Evolutionary conservation across 2,888 invertebrate genomes (phyloP), one percentile per base, ranked within the genome.

Genomic region (Dynastes maya): DNA sequence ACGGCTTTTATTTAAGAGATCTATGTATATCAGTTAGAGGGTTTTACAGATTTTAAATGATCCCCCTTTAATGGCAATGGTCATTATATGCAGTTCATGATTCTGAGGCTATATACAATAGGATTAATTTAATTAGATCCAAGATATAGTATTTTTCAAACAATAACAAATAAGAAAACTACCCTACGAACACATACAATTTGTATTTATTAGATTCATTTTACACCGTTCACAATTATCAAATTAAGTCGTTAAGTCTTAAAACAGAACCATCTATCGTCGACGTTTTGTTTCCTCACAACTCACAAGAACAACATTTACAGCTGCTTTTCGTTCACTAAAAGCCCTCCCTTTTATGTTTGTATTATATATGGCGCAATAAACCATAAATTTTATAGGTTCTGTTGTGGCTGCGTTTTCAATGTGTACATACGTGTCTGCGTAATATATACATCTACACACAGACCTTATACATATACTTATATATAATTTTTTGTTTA

Each of bases 321-420:
- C 61, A 74, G 72, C 61, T 61, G 45, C 27, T 68, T 68, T 68
- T 51, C 22, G 68, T 68, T 68, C 61, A 32, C 71, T 74, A 74
- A 74, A 61, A 74, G 72, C 72, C 68, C 61, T 74, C 72, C 63
- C 63, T 70, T 71, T 78, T 78, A 65, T 75, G 68, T 79, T 77
- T 77, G 71, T 72, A 67, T 77, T 77, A 77, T 79, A 72, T 65
- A 74, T 61, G 61, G 74, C 55, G 78, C 72, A 79, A 77, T 79
- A 79, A 79, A 79, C 74, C 64, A 79, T 80, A 76, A 78, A 78
- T 83, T 81, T 83, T 81, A 79, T 82, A 78, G 80, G 81, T 82
- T 80, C 78, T 83, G 78, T 83, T 83, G 80, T 81, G 82, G 82
- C 82, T 82, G 81, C 80, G 80, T 80, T 81, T 79, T 74, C 72